Evolutionary conservation across 2,888 invertebrate genomes (phyloP), one percentile per base, ranked within the genome.

Genomic region (Protonemura montana): DNA sequence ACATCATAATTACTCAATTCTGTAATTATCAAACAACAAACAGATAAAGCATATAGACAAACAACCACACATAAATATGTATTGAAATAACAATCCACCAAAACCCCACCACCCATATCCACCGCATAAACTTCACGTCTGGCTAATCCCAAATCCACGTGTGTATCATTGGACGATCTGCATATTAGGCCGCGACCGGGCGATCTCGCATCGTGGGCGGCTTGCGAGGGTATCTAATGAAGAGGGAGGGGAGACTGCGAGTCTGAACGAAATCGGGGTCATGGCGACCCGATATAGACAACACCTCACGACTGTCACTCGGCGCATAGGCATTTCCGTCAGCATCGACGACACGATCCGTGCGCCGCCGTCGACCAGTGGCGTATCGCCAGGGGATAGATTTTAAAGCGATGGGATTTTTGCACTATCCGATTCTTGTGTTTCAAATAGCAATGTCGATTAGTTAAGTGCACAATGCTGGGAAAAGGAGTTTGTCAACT

Each of bases 231-330:
- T 59, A 59, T 59, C 59, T 59, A 59, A 13, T 13, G 81, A 29
- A 6, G 28, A 30, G 81, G 81, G 81, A 3, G 27, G 78, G 78
- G 78, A n/a, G 78, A 0, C 26, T 2, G 78, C 10, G 59, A 3
- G 59, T 59, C 59, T 59, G 59, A 59, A 13, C 59, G 59, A 59
- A 16, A 83, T 41, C 84, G 76, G 59, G 84, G 84, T 84, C 84
- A 84, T 7, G 42, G 84, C 76, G 27, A 59, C 84, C 28, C 27
- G 84, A 84, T 84, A 84, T 84, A 84, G 84, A 81, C 78, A 81
- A 81, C 81, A 81, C 81, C 81, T 81, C 81, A 27, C 30, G 30
- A n/a, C 27, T 83, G 83, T 83, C 83, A 83, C 42, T 83, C 83
- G 59, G 1, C 84, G 42, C 27, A 26, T 7, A 83, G 81, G 59